phyloP scores from a whole-genome alignment of 2,888 invertebrate genomes.

The Griposia aprilina region DNA sequence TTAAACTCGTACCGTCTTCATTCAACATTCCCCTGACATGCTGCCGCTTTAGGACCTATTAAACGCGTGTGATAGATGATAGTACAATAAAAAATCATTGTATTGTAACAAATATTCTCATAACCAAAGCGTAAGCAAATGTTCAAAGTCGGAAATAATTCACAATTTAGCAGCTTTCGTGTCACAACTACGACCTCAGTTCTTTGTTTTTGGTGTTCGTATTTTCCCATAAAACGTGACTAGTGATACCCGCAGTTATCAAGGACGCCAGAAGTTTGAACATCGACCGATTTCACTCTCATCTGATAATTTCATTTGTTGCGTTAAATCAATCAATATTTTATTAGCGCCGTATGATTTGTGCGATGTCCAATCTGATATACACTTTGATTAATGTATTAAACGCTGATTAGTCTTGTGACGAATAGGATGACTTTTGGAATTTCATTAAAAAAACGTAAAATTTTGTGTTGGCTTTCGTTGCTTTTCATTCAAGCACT shows the following conservation, averaged over 20 bases:
- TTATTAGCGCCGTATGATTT: constrained; percentile 43
- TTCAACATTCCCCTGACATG: too few species aligned
- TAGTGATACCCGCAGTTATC: constrained; percentile 18
- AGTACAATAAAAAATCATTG: too few species aligned
- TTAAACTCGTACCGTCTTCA: too few species aligned
- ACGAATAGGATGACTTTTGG: constrained; percentile 19
- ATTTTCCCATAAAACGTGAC: constrained; percentile 30
- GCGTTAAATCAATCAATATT: constrained; percentile 41
- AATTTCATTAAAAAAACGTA: constrained; percentile 32
- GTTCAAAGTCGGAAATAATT: neutral
- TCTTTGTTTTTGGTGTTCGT: constrained; percentile 1
- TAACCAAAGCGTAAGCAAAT: neutral
- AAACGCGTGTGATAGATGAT: too few species aligned
- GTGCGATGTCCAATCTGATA: constrained; percentile 20
- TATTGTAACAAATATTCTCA: neutral
- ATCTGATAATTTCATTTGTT: constrained; percentile 34
- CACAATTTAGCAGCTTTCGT: neutral
- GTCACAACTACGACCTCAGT: neutral
- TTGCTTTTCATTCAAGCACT: neutral
- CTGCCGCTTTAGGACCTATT: too few species aligned
- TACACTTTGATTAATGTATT: constrained; percentile 32
- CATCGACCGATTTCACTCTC: constrained; percentile 28
- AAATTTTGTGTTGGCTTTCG: constrained; percentile 6
- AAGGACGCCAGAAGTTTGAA: constrained; percentile 13
- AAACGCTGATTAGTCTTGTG: constrained; percentile 32